Base-by-base conservation (phyloP, 2,888 invertebrate species). In the Pollenia angustigena region DNA sequence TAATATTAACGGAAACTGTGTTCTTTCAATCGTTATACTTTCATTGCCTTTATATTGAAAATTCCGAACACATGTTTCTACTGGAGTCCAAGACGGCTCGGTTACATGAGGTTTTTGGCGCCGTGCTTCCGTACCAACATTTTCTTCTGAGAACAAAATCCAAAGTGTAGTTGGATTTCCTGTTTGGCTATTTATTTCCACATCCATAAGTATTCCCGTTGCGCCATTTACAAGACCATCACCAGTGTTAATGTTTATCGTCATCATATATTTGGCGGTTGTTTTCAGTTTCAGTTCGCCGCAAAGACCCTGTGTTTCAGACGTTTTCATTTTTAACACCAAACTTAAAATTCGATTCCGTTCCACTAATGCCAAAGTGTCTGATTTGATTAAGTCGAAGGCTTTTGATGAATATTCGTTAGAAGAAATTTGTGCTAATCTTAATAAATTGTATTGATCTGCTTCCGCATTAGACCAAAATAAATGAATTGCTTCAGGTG, bases 141-240 rank as follows among this genome's bases (percentile, higher is more conserved):
- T 48, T 16, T 66, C 56, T 7, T 81, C 81, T 1, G 81, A 44
- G n/a, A 80, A 80, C 8, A 46, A 23, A 9, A 78, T 40, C 52
- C 71, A 66, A 4, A 71, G n/a, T 14, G 50, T 16, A 3, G 14
- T 56, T 12, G 58, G 83, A 46, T 42, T 50, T 48, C 40, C 12
- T 18, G 60, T 12, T 8, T 52, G 14, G 3, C 14, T 32, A 12
- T 58, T 32, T 32, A 18, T 11, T 16, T 76, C 85, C 1, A 79
- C n/a, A 11, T 54, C 50, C 74, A 82, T 85, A 0, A 85, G 16
- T 44, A 44, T 7, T 40, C 82, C 78, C 4, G 74, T 46, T 48
- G 60, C 80, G 23, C 80, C 81, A 58, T 81, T 81, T 0, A 81
- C 81, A 18, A 81, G 52, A 18, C 81, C 74, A 60, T 81, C 75